A percentile compares a stretch with the other conserved stretches of the same genome.
Evolutionary conservation across 2,888 invertebrate genomes (phyloP).

Genomic region (Mythimna vitellina): DNA sequence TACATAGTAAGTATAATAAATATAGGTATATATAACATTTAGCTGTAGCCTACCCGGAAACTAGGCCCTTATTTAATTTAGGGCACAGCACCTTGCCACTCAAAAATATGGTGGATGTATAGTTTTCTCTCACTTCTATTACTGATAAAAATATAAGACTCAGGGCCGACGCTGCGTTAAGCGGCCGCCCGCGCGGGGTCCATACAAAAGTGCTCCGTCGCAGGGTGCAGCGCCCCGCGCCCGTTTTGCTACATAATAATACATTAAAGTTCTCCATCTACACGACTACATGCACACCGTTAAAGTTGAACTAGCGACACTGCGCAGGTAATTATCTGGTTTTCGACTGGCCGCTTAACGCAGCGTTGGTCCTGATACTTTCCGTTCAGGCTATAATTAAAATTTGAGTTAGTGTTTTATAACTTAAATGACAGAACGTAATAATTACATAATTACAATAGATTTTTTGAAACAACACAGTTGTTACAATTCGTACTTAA

Average conservation of each 20-base stretch:
- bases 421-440: constrained; percentile 39
- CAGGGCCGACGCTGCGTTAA: no score
- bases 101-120: constrained; percentile 31
- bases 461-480: constrained; percentile 83
- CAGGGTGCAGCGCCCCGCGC: no score
- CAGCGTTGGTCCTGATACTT: constrained; percentile 12
- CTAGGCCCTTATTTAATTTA: constrained; percentile 58
- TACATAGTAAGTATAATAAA: constrained; percentile 22
- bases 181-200: no score
- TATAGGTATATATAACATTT: constrained; percentile 51
- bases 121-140: constrained; percentile 19
- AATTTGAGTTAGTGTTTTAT: constrained; percentile 47
- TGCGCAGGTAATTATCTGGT: no score
- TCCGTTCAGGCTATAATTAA: constrained; percentile 49
- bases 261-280: no score
- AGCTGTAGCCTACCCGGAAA: constrained; percentile 52
- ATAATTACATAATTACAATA: constrained; percentile 60
- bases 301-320: no score
- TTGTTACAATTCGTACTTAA: constrained; percentile 87
- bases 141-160: constrained; percentile 40
- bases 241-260: no score
- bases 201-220: no score
- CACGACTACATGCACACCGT: no score
- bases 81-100: constrained; percentile 58
- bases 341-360: no score